These are phyloP conservation scores for Rosalia funebris DNA, from an alignment of 2,888 invertebrate genomes.

Conservation along the genomic window DNA sequence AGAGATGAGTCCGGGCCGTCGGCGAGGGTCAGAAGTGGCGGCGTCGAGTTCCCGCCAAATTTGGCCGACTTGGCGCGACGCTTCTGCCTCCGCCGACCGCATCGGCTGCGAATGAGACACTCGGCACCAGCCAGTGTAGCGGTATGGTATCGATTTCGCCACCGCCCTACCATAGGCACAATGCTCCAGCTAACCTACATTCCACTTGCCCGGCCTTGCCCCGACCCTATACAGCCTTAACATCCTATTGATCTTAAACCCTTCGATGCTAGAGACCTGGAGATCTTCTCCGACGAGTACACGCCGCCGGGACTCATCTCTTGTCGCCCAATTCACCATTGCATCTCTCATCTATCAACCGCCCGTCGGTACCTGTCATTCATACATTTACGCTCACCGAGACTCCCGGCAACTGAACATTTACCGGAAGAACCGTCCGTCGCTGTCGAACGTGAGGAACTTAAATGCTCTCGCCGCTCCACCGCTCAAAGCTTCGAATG, in stretches of 20 bases:
- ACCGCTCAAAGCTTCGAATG: too few relatives aligned
- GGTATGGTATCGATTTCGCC: constrained; percentile 49
- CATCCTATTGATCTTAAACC: constrained; percentile 52
- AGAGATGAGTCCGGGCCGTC: constrained; percentile 9
- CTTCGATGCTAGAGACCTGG: constrained; percentile 43
- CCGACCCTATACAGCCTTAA: constrained; percentile 42
- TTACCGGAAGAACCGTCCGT: too few relatives aligned
- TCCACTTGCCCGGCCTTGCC: constrained; percentile 50
- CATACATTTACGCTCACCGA: too few relatives aligned
- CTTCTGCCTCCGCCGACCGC: constrained; percentile 17
- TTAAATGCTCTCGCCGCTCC: too few relatives aligned
- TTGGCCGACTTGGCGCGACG: constrained; percentile 24
- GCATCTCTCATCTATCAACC: background rate
- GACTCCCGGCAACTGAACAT: too few relatives aligned
- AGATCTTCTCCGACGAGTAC: constrained; percentile 41
- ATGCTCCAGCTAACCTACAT: constrained; percentile 63
- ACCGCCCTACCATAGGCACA: constrained; percentile 54
- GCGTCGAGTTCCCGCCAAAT: constrained; percentile 32
- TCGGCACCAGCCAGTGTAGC: constrained; percentile 40
- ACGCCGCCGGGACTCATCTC: background rate
- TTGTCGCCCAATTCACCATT: background rate
- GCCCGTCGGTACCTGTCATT: too few relatives aligned
- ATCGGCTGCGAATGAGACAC: constrained; percentile 20
- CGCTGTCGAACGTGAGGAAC: too few relatives aligned
- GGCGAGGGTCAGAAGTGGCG: constrained; percentile 2